Base-by-base conservation (phyloP, 2,797 vertebrate species). In the Lutjanus argentimaculatus region DNA sequence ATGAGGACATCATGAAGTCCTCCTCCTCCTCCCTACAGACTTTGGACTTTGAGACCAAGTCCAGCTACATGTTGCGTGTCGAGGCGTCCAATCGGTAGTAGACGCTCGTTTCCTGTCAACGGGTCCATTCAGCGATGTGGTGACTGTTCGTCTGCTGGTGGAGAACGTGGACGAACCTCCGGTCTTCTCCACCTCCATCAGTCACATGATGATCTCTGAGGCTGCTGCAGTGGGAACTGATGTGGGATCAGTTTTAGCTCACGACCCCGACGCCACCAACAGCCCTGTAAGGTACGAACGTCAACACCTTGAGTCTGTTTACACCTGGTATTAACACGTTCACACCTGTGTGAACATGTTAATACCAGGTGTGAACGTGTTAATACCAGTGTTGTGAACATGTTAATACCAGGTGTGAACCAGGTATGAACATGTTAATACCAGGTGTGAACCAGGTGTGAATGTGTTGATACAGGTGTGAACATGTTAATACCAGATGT, bases 11-110 rank as follows among this genome's bases (percentile, higher is more conserved):
- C 16, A 63, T 53, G 14, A 71, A 21, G 67, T 11, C 12, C 1
- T n/a, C 45, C 30, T 12, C 14, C 21, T 13, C 30, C 14, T 40
- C 17, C 6, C n/a, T 63, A 16, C 25, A 98, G 97, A 94, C 94
- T 79, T 89, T 98, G 79, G 97, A 98, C 90, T 98, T 96, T 82
- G 97, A 98, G 94, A 95, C 96, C 14, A 98, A 97, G 85, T 82
- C 90, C 1, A 86, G 82, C 52, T 87, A 87, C 76, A 40, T 21
- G 49, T 19, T 91, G 15, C 69, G 13, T 0, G 22, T 89, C 0
- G 80, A 91, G 59, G 90, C 48, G 0, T 89, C 84, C 72, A 91
- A 91, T 63, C 82, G 19, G 10, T 57, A 82, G 48, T 85, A 45
- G 89, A 89, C 55, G 10, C 71, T 2, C 82, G 62, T 2, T 88